Conservation (phyloP, 1,140 invertebrate species). For the Euura saliciscinereae region DNA sequence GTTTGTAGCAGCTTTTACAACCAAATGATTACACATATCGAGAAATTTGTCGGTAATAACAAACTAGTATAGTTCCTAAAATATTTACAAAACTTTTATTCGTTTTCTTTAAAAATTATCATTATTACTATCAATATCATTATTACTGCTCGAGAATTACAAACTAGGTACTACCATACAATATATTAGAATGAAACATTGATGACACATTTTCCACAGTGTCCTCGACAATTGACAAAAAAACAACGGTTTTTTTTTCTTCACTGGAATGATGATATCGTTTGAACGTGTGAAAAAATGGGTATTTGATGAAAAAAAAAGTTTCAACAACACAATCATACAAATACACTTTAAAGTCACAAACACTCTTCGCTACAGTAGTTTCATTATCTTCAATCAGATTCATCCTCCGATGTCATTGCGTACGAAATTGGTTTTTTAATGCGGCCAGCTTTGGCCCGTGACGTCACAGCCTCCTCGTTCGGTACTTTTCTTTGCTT, state of each 20-base stretch:
- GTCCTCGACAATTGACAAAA: too few species aligned
- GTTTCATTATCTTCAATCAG: constrained; percentile 32
- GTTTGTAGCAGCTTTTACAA: background rate
- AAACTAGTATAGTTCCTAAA: background rate
- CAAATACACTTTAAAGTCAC: background rate
- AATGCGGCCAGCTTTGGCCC: constrained; percentile 31
- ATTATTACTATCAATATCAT: too few species aligned
- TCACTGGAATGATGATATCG: background rate
- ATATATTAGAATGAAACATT: too few species aligned
- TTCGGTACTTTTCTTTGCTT: constrained; percentile 40
- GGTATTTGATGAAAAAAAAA: background rate
- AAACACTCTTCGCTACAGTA: background rate
- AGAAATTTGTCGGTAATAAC: too few species aligned
- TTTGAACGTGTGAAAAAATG: background rate
- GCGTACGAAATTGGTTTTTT: constrained; percentile 48
- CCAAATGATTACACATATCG: background rate
- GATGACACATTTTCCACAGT: too few species aligned
- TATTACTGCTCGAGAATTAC: constrained; percentile 1
- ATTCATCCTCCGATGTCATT: constrained; percentile 42
- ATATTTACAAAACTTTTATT: background rate
- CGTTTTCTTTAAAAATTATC: too few species aligned
- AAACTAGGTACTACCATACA: background rate
- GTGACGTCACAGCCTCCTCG: constrained; percentile 28
- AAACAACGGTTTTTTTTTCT: background rate
- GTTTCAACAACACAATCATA: background rate